Conservation (phyloP, 2,888 invertebrate species). For the Perithous albicinctus region DNA sequence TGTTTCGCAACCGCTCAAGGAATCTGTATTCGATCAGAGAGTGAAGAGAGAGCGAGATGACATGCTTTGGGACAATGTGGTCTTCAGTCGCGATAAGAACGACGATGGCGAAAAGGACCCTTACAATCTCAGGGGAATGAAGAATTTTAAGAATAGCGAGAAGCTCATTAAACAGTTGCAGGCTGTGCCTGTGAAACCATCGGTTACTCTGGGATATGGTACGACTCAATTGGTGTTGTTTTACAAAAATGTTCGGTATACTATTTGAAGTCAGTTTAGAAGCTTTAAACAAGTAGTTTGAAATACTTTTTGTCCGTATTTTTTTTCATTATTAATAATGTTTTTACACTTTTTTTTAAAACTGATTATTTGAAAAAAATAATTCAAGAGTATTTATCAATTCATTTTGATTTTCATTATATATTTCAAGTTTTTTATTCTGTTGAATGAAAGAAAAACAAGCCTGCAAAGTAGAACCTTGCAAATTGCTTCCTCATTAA, state of each 20-base stretch:
- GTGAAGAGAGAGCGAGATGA: conserved; percentile 61
- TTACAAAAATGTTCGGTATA: not conserved
- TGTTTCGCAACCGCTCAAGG: conserved; percentile 72
- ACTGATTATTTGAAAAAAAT: too few species aligned
- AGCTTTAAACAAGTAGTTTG: not conserved
- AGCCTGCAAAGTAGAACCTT: too few species aligned
- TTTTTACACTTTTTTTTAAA: too few species aligned
- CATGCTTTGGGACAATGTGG: conserved; percentile 69
- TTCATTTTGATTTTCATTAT: too few species aligned
- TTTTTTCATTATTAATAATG: too few species aligned
- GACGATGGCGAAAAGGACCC: conserved; percentile 65
- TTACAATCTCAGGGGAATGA: conserved; percentile 72
- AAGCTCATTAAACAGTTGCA: conserved; percentile 85
- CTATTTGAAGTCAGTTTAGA: not conserved
- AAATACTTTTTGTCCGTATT: too few species aligned
- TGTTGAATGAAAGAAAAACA: too few species aligned
- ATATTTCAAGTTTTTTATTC: too few species aligned
- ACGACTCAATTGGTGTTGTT: conserved; percentile 47
- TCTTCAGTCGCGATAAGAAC: conserved; percentile 64
- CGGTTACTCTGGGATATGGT: conserved; percentile 80
- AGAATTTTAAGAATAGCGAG: conserved; percentile 84
- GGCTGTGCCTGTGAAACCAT: conserved; percentile 82
- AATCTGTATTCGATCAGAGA: conserved; percentile 75
- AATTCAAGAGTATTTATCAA: too few species aligned
- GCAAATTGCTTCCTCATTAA: too few species aligned